Evolutionary conservation across 2,888 invertebrate species (phyloP).

Genomic region (Erpobdella octoculata): DNA sequence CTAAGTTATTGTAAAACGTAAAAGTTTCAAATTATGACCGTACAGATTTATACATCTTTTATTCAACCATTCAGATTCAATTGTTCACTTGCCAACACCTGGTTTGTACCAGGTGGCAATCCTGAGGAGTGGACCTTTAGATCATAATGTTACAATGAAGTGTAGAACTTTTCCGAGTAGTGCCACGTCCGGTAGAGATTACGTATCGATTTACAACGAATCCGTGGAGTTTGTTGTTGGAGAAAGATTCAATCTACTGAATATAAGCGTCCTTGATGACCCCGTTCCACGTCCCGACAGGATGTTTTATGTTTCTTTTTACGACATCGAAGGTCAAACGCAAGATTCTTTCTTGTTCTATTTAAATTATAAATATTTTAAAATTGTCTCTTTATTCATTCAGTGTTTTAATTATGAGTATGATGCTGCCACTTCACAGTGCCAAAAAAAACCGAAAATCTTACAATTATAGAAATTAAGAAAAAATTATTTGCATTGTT

Average conservation of each 20-base stretch:
- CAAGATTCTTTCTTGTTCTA: neutral
- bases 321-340: constrained; percentile 44
- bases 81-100: constrained; percentile 5
- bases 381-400: no score
- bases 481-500: no score
- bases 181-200: constrained; percentile 43
- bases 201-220: constrained; percentile 36
- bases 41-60: no score
- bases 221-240: constrained; percentile 42
- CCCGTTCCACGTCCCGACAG: constrained; percentile 45
- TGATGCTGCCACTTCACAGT: no score
- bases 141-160: constrained; percentile 38
- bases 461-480: no score
- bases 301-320: constrained; percentile 45
- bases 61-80: no score
- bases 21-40: no score
- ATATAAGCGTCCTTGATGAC: constrained; percentile 44
- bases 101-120: constrained; percentile 37
- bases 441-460: no score
- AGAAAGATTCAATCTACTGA: constrained; percentile 40
- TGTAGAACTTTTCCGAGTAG: constrained; percentile 45
- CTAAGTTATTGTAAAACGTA: no score
- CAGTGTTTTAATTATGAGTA: no score
- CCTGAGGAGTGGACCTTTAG: constrained; percentile 41
- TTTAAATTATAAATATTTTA: neutral